These are phyloP conservation scores for Zaprionus vittiger DNA, from an alignment of 1,140 invertebrate species.

Conservation along the genomic window DNA sequence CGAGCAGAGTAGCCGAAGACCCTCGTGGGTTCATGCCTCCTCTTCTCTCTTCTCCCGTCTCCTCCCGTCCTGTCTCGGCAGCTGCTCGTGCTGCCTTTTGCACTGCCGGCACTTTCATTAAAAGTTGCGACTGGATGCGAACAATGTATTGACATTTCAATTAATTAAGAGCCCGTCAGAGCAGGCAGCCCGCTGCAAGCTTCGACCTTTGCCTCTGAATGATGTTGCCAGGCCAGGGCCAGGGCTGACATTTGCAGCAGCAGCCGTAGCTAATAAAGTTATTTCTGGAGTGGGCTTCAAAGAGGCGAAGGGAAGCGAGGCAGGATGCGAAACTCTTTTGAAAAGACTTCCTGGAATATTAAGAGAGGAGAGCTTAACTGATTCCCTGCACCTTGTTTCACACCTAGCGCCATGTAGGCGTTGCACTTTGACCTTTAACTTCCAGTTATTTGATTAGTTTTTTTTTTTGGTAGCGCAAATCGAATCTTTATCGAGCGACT, in stretches of 20 bases:
- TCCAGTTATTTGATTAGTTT: background rate
- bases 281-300: background rate
- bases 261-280: conserved; percentile 10
- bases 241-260: conserved; percentile 31
- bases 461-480: conserved; percentile 10
- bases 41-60: background rate
- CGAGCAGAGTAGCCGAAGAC: background rate
- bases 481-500: conserved; percentile 69
- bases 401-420: conserved; percentile 2
- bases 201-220: conserved; percentile 60
- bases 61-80: background rate
- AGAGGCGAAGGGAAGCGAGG: background rate
- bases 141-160: conserved; percentile 82
- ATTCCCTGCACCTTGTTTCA: background rate
- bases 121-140: conserved; percentile 59
- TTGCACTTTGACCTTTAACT: conserved; percentile 58
- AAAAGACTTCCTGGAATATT: background rate
- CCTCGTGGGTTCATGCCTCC: background rate
- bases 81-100: background rate
- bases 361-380: too few species aligned
- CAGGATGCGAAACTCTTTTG: background rate
- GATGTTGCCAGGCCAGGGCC: conserved; percentile 29
- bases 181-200: conserved; percentile 31
- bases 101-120: conserved; percentile 57
- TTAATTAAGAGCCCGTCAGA: conserved; percentile 60